Evolutionary conservation across 2,113 vertebrate species (phyloP).

Genomic region (Petrocephalus zakoni): DNA sequence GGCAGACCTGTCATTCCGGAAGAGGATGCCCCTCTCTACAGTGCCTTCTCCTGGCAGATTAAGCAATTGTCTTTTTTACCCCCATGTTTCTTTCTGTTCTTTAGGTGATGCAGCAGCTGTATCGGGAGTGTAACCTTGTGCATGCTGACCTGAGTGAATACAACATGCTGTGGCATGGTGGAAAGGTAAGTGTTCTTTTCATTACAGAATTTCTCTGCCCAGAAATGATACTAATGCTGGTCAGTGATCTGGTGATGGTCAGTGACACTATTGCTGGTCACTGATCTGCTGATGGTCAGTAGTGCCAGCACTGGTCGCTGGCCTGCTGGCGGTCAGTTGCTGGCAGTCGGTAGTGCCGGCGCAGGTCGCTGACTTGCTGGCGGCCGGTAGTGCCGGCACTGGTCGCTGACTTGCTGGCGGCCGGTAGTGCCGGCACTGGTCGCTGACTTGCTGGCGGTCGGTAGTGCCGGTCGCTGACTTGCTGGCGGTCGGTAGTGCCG

Average conservation of each 20-base stretch:
- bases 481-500: too few species aligned
- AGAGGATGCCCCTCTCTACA: neutral
- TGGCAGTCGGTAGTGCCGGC: too few species aligned
- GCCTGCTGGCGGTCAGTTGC: too few species aligned
- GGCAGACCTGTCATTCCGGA: neutral
- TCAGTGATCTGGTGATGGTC: neutral
- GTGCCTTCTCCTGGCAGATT: neutral
- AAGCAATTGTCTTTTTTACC: neutral
- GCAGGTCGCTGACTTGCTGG: neutral
- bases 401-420: too few species aligned
- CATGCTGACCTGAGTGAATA: constrained; percentile 96
- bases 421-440: too few species aligned
- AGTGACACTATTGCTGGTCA: neutral
- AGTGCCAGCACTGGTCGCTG: too few species aligned
- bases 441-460: too few species aligned
- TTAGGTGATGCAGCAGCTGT: constrained; percentile 88
- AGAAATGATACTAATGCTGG: neutral
- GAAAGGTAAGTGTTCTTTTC: constrained; percentile 46
- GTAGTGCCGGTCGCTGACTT: too few species aligned
- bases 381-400: too few species aligned
- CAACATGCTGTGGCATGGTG: constrained; percentile 91
- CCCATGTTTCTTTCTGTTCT: neutral
- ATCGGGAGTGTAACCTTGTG: constrained; percentile 81
- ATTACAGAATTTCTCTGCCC: neutral
- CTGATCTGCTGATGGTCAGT: neutral